Percentiles rank a stretch among this genome's conserved stretches.
phyloP scores from a whole-genome alignment of 2,797 vertebrate genomes.

The Buceros bicornis region DNA sequence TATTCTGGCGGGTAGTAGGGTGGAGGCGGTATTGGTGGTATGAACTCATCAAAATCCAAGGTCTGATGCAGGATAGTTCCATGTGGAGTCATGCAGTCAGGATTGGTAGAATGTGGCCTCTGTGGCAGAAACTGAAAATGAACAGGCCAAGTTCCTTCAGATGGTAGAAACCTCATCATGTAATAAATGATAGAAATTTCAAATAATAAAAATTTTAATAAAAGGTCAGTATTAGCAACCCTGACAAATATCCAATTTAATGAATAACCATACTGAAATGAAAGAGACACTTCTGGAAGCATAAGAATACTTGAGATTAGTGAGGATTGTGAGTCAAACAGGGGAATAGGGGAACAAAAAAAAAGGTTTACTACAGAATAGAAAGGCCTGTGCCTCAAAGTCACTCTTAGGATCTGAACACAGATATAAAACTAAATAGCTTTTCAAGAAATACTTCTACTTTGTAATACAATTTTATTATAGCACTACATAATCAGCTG shows the following conservation, averaged over 20 bases:
- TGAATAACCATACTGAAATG: not conserved
- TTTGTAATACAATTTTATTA: not conserved
- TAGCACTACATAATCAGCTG: not conserved
- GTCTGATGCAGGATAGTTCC: slow-evolving; percentile 94
- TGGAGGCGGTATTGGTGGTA: slow-evolving; percentile 94
- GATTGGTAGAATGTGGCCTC: slow-evolving; percentile 85
- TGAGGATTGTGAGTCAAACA: not conserved
- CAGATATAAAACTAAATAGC: not conserved
- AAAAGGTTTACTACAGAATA: not conserved
- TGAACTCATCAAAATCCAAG: slow-evolving; percentile 97
- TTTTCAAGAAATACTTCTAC: not conserved
- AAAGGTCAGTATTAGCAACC: not conserved
- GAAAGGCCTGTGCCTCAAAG: not conserved
- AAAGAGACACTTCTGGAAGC: not conserved
- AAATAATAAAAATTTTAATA: not conserved
- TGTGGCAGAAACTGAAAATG: slow-evolving; percentile 93
- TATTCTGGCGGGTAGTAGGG: slow-evolving; percentile 98
- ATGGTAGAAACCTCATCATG: not conserved
- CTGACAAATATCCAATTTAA: not conserved
- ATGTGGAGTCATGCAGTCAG: slow-evolving; percentile 93
- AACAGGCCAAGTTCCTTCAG: slow-evolving; percentile 1
- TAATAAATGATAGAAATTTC: not conserved
- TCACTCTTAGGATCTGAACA: not conserved
- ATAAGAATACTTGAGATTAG: not conserved
- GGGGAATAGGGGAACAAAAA: not conserved